phyloP scores from a whole-genome alignment of 2,113 vertebrate genomes.

The Nettapus auritus region DNA sequence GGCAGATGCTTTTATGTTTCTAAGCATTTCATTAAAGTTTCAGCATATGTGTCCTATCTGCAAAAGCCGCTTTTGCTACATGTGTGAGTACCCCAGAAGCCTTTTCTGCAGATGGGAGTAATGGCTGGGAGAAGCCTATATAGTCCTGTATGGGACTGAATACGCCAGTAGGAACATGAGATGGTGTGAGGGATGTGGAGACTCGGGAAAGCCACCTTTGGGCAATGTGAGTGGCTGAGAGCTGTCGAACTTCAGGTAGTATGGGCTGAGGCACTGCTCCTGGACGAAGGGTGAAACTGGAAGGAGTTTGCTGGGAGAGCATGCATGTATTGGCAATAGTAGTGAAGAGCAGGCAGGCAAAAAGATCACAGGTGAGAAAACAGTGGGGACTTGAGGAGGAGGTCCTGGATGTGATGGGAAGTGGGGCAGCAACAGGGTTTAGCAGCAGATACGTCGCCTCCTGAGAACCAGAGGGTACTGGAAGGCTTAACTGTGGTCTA shows the following conservation, averaged over 20 bases:
- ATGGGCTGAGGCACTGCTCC: accelerated
- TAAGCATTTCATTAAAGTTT: constrained; percentile 19
- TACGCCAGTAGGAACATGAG: not conserved
- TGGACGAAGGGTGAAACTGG: not conserved
- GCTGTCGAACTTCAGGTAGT: not conserved
- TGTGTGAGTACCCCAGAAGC: not conserved
- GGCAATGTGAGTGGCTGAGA: not conserved
- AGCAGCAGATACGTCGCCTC: not conserved
- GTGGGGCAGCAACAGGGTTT: not conserved
- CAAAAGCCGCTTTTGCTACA: not conserved
- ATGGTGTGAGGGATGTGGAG: not conserved
- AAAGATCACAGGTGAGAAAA: not conserved
- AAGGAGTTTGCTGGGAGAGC: not conserved
- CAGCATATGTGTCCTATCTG: not conserved
- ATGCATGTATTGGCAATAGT: not conserved
- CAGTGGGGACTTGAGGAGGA: not conserved
- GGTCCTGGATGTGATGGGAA: not conserved
- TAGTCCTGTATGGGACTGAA: not conserved
- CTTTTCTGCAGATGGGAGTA: not conserved
- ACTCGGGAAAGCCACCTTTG: not conserved
- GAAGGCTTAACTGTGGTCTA: not conserved
- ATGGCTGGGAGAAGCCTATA: not conserved
- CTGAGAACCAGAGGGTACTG: not conserved
- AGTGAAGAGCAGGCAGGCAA: not conserved
- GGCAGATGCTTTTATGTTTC: not conserved